Evolutionary conservation across 2,113 vertebrate genomes (phyloP), one percentile per base, ranked within the genome.

Genomic region (Sarotherodon lohbergeri): DNA sequence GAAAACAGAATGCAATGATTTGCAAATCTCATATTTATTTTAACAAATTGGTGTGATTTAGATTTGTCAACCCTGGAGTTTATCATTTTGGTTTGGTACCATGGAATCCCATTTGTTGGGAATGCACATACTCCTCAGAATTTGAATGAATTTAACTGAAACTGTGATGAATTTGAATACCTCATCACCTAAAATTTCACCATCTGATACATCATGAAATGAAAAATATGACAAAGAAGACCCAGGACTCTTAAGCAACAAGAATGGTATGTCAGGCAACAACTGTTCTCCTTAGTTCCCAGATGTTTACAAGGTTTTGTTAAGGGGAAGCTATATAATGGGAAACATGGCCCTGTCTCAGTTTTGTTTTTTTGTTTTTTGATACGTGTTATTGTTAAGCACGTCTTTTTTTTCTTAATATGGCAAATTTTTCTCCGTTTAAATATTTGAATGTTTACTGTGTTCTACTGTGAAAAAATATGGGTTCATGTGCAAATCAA

Each of bases 191-290:
- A 63, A 36, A n/a, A 63, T 63, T 66, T 66, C 4, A 66, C 19
- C 61, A 66, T 36, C 5, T 63, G 32, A 63, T 36, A 63, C 59
- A 63, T 66, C 32, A 66, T n/a, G 19, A 66, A 39, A 22, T 39
- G 10, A 66, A 66, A 66, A 66, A 66, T 66, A 12, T 66, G 61
- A n/a, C 61, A 66, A 36, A 66, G 10, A 66, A 66, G 32, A 66
- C 12, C 17, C 17, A 66, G 34, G 19, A 66, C 61, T 66, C 1
- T 5, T 71, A 24, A 71, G 36, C 7, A 24, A 22, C 63, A 14
- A 0, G 12, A 43, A 0, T 43, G 36, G 11, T 71, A 24, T 43
- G 22, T 71, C 66, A 71, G 36, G 43, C 39, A 43, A 24, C 22
- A 71, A 41, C 66, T 16, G 39, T 24, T 46, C 22, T 16, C 22